These are phyloP conservation scores for Triplophysa tibetana DNA, from an alignment of 2,113 vertebrate species.

Conservation along the genomic window DNA sequence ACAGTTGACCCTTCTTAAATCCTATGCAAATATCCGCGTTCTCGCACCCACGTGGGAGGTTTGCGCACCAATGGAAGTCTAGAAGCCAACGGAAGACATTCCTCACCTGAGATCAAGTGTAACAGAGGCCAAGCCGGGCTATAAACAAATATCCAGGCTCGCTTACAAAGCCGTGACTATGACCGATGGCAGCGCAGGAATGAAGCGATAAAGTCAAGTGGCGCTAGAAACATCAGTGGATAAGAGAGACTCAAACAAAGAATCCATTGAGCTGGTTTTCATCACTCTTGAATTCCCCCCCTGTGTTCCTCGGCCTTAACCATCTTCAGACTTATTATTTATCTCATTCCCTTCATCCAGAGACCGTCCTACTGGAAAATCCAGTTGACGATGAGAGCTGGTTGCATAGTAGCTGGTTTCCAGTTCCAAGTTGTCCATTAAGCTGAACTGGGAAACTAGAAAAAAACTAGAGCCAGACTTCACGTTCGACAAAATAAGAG, in stretches of 20 bases:
- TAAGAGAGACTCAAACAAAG: conserved; percentile 32
- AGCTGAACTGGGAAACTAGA: no score
- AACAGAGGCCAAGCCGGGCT: conserved; percentile 24
- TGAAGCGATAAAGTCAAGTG: conserved; percentile 32
- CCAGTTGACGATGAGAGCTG: no score
- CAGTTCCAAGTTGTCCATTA: no score
- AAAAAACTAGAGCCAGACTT: no score
- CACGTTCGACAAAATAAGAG: no score
- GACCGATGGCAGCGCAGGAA: conserved; percentile 5
- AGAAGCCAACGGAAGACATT: conserved; percentile 26
- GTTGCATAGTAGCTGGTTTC: no score
- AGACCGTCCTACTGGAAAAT: background rate
- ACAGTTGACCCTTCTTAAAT: background rate
- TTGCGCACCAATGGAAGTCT: background rate
- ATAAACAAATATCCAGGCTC: conserved; percentile 7
- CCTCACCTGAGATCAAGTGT: conserved; percentile 34
- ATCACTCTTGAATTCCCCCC: conserved; percentile 13
- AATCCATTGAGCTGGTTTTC: conserved; percentile 10
- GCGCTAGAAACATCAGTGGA: conserved; percentile 34
- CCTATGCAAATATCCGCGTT: conserved; percentile 10
- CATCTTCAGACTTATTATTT: conserved; percentile 21
- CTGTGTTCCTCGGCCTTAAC: background rate
- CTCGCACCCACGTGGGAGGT: conserved; percentile 20
- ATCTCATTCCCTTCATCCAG: conserved; percentile 17
- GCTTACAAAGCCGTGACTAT: conserved; percentile 28